phyloP scores from a whole-genome alignment of 2,797 vertebrate species.

The Chiroxiphia lanceolata region DNA sequence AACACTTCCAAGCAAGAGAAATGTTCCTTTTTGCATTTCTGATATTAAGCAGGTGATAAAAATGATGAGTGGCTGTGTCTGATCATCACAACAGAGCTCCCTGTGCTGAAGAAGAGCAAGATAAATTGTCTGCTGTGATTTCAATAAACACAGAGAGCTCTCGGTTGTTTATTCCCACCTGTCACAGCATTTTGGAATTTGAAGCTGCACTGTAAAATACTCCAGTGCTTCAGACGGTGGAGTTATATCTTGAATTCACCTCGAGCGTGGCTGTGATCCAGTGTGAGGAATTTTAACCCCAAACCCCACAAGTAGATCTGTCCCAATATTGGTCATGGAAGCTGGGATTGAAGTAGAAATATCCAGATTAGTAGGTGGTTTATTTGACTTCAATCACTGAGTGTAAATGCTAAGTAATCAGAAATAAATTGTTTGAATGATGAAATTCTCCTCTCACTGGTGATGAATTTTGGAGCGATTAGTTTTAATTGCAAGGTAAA shows the following conservation, averaged over 20 bases:
- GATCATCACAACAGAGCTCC: neutral
- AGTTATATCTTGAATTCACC: neutral
- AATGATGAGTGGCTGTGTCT: neutral
- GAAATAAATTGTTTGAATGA: neutral
- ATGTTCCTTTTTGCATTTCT: neutral
- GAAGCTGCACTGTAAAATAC: neutral
- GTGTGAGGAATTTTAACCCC: neutral
- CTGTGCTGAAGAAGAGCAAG: neutral
- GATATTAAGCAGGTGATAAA: neutral
- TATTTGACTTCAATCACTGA: neutral
- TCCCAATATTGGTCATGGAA: fast-evolving
- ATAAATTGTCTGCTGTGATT: neutral
- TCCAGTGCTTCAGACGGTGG: neutral
- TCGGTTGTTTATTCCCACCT: neutral
- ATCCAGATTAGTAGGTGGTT: neutral
- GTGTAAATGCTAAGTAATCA: neutral
- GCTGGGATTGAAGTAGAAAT: neutral
- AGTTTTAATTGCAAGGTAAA: constrained; percentile 32
- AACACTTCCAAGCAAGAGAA: neutral
- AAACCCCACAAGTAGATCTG: fast-evolving
- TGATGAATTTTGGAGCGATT: neutral
- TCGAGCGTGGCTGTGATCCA: neutral
- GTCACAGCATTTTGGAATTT: neutral
- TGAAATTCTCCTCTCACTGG: neutral
- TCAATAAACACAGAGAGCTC: neutral